Evolutionary conservation across 2,797 vertebrate genomes (phyloP), one percentile per base, ranked within the genome.

Genomic region (Champsocephalus gunnari): DNA sequence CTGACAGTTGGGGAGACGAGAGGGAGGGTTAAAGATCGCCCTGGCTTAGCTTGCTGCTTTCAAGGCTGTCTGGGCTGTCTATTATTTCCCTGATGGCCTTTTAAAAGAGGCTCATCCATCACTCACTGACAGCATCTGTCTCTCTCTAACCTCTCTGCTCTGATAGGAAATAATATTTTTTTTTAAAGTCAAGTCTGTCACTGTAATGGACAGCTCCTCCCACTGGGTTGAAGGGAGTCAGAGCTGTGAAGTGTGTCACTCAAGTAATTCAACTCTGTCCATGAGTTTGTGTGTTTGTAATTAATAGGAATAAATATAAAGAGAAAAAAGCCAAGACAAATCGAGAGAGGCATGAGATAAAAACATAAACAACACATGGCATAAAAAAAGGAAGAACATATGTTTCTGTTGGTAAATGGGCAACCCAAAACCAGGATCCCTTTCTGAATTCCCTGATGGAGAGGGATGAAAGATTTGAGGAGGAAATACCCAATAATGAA

Each of bases 61-160:
- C 82, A 83, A 76, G 71, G 84, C 81, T 87, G 49, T 17, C 71
- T 69, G 73, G 72, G 48, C 79, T 83, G 86, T 80, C 81, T 77
- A 86, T 91, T 89, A 86, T 88, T 83, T 86, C 86, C 87, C 86
- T 84, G 90, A 85, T 82, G 83, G 82, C 79, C 84, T 90, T 88
- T 88, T 84, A 82, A 86, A 85, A 83, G 86, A 76, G 72, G 64
- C 90, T 88, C 88, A 92, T 94, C 87, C 87, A 92, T 94, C 93
- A 92, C 65, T 73, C 16, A 3, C 34, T 78, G 90, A 90, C 93
- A 91, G 86, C 73, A 62, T 74, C 76, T 85, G 91, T 92, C 90
- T 87, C 69, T 60, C 75, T 75, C 60, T 84, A 87, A 92, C 86
- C 84, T 90, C 75, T 87, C 73, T 72, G 81, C 76, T 74, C 74